Evolutionary conservation across 2,888 invertebrate genomes (phyloP), one percentile per base, ranked within the genome.

Genomic region (Orthonevra nobilis): DNA sequence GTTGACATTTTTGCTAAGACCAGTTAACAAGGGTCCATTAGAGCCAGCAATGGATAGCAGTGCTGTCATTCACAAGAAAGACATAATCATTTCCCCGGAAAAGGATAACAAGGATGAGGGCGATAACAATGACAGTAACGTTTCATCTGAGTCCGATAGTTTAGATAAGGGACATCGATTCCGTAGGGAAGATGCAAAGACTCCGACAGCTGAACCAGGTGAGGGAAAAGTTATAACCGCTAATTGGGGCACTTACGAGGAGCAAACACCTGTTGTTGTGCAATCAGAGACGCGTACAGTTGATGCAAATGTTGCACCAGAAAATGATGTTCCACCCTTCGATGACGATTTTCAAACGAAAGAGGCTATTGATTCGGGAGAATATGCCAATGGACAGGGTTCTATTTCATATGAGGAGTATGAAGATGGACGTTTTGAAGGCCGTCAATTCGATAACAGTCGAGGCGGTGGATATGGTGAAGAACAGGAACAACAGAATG

Each of bases 161-260:
- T 26, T 34, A 10, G 44, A 52, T 10, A 36, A 44, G 17, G 20
- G 34, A 48, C 28, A 48, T 17, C 69, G 79, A 48, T 48, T 60
- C 23, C 66, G 79, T 7, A 20, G 79, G 19, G 79, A 60, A 2
- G 52, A 20, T 3, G 52, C 38, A 14, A 48, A 23, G 26, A 28
- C 61, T 48, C n/a, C 17, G 10, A 6, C 32, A 32, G n/a, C n/a
- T n/a, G n/a, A n/a, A n/a, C n/a, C n/a, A n/a, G 50, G 10, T 14
- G 56, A 20, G 30, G 42, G 42, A 38, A 77, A 70, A 70, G 64
- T 68, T 20, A 50, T 79, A 48, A 3, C 54, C n/a, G 61, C 73
- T 56, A 68, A 73, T 73, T 79, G 79, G 79, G 79, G 79, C 15
- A 68, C 73, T 61, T 79, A 79, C 40, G 79, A 79, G 56, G 79